Percentiles rank a stretch among this genome's conserved stretches.
Conservation (phyloP, 2,113 vertebrate species). For the Centrocercus urophasianus region DNA sequence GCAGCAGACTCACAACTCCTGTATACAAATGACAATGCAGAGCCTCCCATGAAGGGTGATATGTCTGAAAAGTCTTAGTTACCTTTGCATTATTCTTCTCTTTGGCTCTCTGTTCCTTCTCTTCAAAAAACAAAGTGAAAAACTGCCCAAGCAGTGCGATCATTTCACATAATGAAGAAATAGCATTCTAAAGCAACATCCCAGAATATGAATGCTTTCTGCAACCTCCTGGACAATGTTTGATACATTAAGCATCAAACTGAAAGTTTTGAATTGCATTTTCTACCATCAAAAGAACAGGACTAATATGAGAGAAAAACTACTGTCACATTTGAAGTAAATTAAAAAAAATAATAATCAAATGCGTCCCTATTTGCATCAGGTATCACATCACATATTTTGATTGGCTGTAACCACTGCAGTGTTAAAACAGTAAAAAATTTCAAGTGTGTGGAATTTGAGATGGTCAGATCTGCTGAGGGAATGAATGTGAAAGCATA, state of each 20-base stretch:
- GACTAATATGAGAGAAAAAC: constrained; percentile 1
- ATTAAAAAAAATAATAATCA: background rate
- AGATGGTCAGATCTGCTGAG: background rate
- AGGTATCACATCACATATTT: background rate
- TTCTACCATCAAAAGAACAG: constrained; percentile 2
- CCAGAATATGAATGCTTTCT: background rate
- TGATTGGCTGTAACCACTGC: background rate
- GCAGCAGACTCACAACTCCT: background rate
- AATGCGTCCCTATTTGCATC: background rate
- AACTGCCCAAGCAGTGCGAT: background rate
- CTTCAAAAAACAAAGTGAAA: background rate
- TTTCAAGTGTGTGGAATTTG: background rate
- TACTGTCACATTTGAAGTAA: constrained; percentile 1
- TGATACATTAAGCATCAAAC: background rate
- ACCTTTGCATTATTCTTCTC: background rate
- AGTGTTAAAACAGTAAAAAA: constrained; percentile 9
- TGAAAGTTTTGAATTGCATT: constrained; percentile 16
- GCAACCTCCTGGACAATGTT: background rate
- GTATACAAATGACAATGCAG: background rate
- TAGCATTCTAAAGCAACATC: background rate
- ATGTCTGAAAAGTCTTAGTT: background rate
- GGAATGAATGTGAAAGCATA: background rate
- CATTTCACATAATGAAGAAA: background rate
- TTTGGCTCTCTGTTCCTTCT: background rate
- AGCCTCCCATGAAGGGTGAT: background rate